These are phyloP conservation scores for Fragum whitleyi DNA, from an alignment of 2,888 invertebrate genomes.

Conservation along the genomic window DNA sequence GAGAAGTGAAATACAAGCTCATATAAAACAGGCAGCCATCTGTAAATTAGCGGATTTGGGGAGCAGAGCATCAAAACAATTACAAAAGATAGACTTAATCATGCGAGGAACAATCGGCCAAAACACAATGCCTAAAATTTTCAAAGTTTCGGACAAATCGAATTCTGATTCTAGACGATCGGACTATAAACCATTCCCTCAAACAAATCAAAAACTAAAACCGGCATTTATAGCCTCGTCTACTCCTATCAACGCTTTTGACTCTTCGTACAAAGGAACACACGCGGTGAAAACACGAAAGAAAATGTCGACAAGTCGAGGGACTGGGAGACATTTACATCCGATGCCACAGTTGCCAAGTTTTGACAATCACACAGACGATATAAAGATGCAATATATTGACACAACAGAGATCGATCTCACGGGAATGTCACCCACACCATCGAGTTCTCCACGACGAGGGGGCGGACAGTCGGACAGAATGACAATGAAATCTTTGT, in stretches of 20 bases:
- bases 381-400: conserved; percentile 51
- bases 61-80: conserved; percentile 52
- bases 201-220: conserved; percentile 22
- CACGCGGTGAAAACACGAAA: conserved; percentile 7
- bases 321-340: conserved; percentile 20
- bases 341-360: conserved; percentile 18
- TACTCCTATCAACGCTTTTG: conserved; percentile 53
- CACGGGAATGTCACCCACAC: conserved; percentile 38
- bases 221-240: conserved; percentile 53
- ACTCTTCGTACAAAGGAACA: conserved; percentile 21
- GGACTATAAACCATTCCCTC: conserved; percentile 7
- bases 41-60: conserved; percentile 51
- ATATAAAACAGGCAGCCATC: conserved; percentile 60
- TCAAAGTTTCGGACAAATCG: conserved; percentile 52
- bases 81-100: conserved; percentile 61
- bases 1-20: conserved; percentile 44
- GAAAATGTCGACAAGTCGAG: conserved; percentile 19
- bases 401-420: conserved; percentile 53
- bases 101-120: conserved; percentile 51
- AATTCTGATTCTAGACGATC: conserved; percentile 25
- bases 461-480: conserved; percentile 49
- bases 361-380: conserved; percentile 55
- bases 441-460: not conserved
- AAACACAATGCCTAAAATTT: conserved; percentile 54
- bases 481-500: conserved; percentile 53